phyloP scores from a whole-genome alignment of 2,888 invertebrate species.

The Dicyrtoma fusca region DNA sequence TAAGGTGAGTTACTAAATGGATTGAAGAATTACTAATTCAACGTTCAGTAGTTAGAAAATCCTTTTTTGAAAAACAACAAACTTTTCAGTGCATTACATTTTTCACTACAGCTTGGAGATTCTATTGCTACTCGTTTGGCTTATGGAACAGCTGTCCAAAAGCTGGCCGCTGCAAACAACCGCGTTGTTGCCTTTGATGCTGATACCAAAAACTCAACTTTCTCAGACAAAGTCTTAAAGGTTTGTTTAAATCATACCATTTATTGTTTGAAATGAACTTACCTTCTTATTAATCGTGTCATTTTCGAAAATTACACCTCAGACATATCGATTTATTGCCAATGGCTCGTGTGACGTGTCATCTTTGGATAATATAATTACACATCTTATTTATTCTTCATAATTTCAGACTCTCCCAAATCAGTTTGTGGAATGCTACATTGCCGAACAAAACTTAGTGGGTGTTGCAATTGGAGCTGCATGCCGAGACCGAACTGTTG shows the following conservation, averaged over 20 bases:
- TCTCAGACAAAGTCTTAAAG: conserved; percentile 85
- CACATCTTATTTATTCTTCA: conserved; percentile 12
- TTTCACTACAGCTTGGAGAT: conserved; percentile 64
- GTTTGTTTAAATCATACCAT: too few species aligned
- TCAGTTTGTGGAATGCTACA: conserved; percentile 95
- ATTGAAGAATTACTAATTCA: too few species aligned
- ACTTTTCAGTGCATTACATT: conserved; percentile 4
- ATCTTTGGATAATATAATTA: too few species aligned
- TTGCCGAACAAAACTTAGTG: conserved; percentile 97
- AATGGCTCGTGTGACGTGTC: conserved; percentile 1
- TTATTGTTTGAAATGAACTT: too few species aligned
- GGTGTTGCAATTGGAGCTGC: conserved; percentile 95
- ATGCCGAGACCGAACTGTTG: conserved; percentile 87
- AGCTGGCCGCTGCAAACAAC: conserved; percentile 70
- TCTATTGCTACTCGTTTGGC: conserved; percentile 86
- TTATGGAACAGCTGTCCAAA: conserved; percentile 91
- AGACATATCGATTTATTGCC: not conserved
- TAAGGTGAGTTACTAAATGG: conserved; percentile 63
- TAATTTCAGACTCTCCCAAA: conserved; percentile 62
- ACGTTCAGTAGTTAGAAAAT: too few species aligned
- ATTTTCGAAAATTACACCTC: too few species aligned
- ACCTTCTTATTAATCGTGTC: too few species aligned
- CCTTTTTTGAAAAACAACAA: too few species aligned
- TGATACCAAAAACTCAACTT: conserved; percentile 99
- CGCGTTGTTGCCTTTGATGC: conserved; percentile 94